phyloP scores from a whole-genome alignment of 2,113 vertebrate genomes.

The Notarius quadriscutis region DNA sequence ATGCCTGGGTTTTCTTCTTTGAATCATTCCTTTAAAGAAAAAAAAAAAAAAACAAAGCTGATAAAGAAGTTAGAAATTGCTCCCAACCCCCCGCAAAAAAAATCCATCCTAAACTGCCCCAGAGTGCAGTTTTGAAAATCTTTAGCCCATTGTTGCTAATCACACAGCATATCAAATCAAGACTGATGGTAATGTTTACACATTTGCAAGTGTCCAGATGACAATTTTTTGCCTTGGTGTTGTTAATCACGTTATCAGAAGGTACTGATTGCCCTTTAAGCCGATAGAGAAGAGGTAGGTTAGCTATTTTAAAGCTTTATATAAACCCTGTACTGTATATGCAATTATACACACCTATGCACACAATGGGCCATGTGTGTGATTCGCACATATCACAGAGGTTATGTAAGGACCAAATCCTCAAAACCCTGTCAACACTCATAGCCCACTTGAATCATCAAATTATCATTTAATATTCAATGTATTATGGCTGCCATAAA shows the following conservation, averaged over 20 bases:
- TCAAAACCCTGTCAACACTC: background rate
- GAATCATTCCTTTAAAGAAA: conserved; percentile 71
- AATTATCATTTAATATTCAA: background rate
- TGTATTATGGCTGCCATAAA: background rate
- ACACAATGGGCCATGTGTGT: background rate
- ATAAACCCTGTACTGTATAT: background rate
- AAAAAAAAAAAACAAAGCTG: background rate
- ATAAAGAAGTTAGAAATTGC: background rate
- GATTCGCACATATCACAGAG: background rate
- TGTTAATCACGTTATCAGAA: background rate
- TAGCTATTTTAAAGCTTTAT: background rate
- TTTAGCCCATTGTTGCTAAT: background rate
- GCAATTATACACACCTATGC: background rate
- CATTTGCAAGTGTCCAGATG: background rate
- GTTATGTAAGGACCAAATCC: background rate
- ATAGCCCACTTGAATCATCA: background rate
- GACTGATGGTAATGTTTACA: background rate
- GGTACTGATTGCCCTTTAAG: background rate
- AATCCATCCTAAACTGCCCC: background rate
- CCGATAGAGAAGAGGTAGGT: background rate
- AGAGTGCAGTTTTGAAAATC: background rate
- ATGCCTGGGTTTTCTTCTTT: conserved; percentile 57
- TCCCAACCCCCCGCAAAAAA: background rate
- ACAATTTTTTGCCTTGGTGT: background rate
- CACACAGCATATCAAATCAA: background rate